A percentile compares a stretch with the other conserved stretches of the same genome.
Evolutionary conservation across 2,888 invertebrate genomes (phyloP).

Genomic region (Trichogramma evanescens): DNA sequence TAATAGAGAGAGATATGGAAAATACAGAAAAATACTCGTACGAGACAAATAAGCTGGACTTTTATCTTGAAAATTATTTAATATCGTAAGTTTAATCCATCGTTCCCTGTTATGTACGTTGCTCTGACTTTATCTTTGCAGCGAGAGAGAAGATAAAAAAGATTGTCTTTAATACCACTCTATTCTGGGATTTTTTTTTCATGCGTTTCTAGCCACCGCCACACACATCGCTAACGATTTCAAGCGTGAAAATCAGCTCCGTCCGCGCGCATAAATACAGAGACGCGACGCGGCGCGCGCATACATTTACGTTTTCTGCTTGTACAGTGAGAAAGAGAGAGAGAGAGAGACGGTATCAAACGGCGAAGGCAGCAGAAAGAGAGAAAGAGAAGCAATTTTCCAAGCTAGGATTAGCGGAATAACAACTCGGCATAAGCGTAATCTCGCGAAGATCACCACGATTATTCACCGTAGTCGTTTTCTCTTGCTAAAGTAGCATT

Average conservation of each 20-base stretch:
- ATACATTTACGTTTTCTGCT: no score
- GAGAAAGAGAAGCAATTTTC: conserved; percentile 9
- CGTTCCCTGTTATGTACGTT: no score
- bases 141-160: no score
- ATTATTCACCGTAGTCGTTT: conserved; percentile 8
- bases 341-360: background rate
- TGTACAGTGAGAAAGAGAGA: background rate
- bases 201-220: background rate
- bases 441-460: conserved; percentile 20
- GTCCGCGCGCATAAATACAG: background rate
- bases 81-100: no score
- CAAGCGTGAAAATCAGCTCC: conserved; percentile 13
- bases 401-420: conserved; percentile 18
- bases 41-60: no score
- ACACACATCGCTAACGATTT: background rate
- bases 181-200: no score
- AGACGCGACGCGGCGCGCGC: background rate
- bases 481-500: conserved; percentile 8
- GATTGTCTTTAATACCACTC: no score
- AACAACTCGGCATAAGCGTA: conserved; percentile 20
- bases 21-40: no score
- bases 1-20: no score
- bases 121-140: no score
- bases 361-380: background rate
- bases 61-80: no score